Percentiles rank a stretch among this genome's conserved stretches.
phyloP scores from a whole-genome alignment of 2,888 invertebrate genomes.

The Heliconius cydno region DNA sequence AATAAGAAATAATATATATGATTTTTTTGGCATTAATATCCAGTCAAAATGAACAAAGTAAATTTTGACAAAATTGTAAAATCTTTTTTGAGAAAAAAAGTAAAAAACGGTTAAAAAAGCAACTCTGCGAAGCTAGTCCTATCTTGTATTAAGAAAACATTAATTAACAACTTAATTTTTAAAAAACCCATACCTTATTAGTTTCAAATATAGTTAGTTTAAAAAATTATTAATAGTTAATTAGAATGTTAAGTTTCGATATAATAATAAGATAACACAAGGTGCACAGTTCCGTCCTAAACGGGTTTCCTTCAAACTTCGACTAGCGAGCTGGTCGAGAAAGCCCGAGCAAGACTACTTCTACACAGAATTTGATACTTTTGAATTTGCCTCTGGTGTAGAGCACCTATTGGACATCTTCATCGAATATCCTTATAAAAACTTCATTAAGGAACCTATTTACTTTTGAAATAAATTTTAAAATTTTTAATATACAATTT shows the following conservation, averaged over 20 bases:
- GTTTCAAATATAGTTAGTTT: neutral
- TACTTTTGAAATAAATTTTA: neutral
- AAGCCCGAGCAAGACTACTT: constrained; percentile 18
- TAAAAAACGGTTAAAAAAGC: too few species aligned
- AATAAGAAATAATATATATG: neutral
- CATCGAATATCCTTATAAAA: neutral
- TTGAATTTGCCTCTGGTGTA: constrained; percentile 13
- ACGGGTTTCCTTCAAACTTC: constrained; percentile 37
- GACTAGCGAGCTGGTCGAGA: constrained; percentile 17
- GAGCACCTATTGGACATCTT: neutral
- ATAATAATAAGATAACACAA: neutral
- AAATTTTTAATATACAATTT: neutral
- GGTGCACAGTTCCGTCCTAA: constrained; percentile 17
- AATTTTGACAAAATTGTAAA: too few species aligned
- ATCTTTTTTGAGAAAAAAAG: too few species aligned
- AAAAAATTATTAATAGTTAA: neutral
- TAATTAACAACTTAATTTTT: neutral
- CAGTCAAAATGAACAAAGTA: too few species aligned
- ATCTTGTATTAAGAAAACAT: neutral
- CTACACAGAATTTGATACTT: constrained; percentile 32
- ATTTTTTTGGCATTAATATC: neutral
- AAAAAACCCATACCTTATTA: neutral
- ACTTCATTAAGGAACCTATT: neutral
- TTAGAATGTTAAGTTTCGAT: neutral
- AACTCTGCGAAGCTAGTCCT: neutral